Evolutionary conservation across 1,140 invertebrate genomes (phyloP).

Genomic region (Pseudomyrmex concolor): DNA sequence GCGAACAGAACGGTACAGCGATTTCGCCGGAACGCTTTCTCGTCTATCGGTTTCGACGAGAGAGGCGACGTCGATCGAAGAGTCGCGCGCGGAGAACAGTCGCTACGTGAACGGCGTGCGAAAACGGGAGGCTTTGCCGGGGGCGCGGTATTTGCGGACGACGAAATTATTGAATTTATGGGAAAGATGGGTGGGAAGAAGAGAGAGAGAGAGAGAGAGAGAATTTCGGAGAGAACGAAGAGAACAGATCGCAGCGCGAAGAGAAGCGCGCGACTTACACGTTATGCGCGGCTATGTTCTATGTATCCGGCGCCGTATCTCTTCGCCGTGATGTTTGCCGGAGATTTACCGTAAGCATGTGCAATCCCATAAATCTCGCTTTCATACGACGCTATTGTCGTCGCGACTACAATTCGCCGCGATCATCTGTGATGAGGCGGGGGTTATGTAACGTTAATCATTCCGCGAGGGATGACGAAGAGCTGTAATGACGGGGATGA

Average conservation of each 20-base stretch:
- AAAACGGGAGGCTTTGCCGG: constrained; percentile 45
- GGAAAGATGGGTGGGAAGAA: constrained; percentile 55
- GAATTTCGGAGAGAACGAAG: constrained; percentile 12
- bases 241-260: not conserved
- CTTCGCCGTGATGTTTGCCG: constrained; percentile 38
- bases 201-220: not conserved
- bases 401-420: constrained; percentile 32
- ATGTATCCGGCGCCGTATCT: constrained; percentile 48
- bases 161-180: constrained; percentile 69
- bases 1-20: constrained; percentile 47
- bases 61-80: constrained; percentile 30
- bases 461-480: not conserved
- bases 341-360: constrained; percentile 59
- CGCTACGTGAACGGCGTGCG: constrained; percentile 55
- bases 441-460: constrained; percentile 14
- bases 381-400: constrained; percentile 45
- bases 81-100: constrained; percentile 43
- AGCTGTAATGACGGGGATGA: not conserved
- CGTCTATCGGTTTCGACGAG: constrained; percentile 34
- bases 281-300: not conserved
- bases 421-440: constrained; percentile 34
- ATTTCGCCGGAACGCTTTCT: constrained; percentile 43
- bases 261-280: constrained; percentile 34
- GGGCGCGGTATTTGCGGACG: constrained; percentile 44
- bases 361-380: constrained; percentile 55